Evolutionary conservation across 2,797 vertebrate species (phyloP), one percentile per base, ranked within the genome.

Genomic region (Sebastes flavidus): DNA sequence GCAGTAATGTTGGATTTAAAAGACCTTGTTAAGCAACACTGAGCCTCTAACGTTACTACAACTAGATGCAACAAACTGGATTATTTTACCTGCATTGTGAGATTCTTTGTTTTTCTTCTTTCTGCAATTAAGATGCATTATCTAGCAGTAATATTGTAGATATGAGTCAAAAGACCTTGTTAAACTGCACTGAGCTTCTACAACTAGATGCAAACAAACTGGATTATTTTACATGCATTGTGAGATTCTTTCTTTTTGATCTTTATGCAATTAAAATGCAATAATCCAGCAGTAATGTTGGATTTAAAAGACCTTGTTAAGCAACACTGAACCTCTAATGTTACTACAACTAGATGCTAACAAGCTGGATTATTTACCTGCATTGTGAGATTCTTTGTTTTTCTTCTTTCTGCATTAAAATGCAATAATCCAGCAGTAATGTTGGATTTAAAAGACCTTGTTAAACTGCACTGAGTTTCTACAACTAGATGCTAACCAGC

Each of bases 51-150:
- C 11, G n/a, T 58, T 24, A 34, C 20, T 24, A 67, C 54, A 71
- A 79, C 62, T 65, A 65, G 27, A 87, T 75, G 88, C 88, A 87
- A 85, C 80, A 81, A 75, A 5, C 34, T 34, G 34, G 34, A 27
- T 36, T 25, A 65, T 49, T 92, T 87, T 32, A 99, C 98, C 98
- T 96, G 98, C 98, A 95, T 99, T 99, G 85, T 99, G 99, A 55
- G 97, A 97, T 94, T 99, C 99, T 83, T 99, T 97, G 90, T 99
- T 99, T 97, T 99, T 99, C 97, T 99, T 99, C 94, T 97, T 98
- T 91, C 94, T 1, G 34, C 1, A 13, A 32, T 9, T 38, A 6
- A 29, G 7, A 18, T 27, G 36, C n/a, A 36, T 29, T 16, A 38
- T 0, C 13, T 0, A 38, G 36, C 2, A 38, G 36, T 38, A 13